Evolutionary conservation across 2,888 invertebrate genomes (phyloP), one percentile per base, ranked within the genome.

Genomic region (Mythimna albipuncta): DNA sequence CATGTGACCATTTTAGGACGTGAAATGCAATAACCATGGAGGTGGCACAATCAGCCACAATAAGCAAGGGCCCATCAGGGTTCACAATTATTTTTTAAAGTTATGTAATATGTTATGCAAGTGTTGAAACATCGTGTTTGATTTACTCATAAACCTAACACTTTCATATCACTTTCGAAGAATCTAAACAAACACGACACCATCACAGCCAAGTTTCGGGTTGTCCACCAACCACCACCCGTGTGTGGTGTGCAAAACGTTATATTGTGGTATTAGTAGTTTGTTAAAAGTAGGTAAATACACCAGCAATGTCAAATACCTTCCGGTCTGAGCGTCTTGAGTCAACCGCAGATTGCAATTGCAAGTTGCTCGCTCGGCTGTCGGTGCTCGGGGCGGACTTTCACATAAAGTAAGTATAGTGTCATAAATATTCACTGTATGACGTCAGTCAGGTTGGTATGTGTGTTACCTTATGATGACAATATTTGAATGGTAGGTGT

Each of bases 341-440:
- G 26, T 69, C 54, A 65, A 62, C 16, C 61, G 50, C 50, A n/a
- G 50, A 7, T 52, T 52, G 50, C 50, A 52, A 69, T 71, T 66
- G 71, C 66, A 64, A 68, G 76, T 67, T 62, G 67, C 72, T 58
- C 76, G 74, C 61, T 47, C 26, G 62, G 52, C 47, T 44, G 59
- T 63, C 63, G 63, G 52, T 47, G 84, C 87, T 87, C 73, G 86
- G 81, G 87, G 89, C 90, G 57, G 89, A 93, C 92, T 93, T 93
- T 93, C 93, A 90, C 93, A 88, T 83, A 75, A 81, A 83, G 77
- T 79, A 84, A 79, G 54, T 75, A 75, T 58, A 58, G 72, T 86
- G 88, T 90, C 90, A 92, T 92, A 91, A 92, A 90, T 92, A 92
- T 91, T 90, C 89, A 90, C 89, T 77, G 71, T 79, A 82, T 86